Conservation (phyloP, 2,797 vertebrate genomes). For the Onychomys arenicola region DNA sequence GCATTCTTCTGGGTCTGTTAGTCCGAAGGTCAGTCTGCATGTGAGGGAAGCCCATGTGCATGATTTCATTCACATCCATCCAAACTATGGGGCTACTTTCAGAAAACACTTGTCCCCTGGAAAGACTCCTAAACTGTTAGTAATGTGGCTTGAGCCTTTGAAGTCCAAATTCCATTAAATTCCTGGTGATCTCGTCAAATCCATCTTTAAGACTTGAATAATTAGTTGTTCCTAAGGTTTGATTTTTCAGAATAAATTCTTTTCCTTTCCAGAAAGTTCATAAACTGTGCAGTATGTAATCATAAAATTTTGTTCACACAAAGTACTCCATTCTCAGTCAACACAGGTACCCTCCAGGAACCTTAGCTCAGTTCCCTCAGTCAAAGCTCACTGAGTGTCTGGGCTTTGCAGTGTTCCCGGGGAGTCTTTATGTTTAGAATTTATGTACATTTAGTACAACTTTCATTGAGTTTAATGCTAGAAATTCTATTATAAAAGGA, state of each 20-base stretch:
- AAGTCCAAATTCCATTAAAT: slow-evolving; percentile 9
- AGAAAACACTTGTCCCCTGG: background rate
- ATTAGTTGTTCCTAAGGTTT: slow-evolving; percentile 34
- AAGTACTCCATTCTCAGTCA: slow-evolving; percentile 20
- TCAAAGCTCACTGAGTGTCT: slow-evolving; percentile 28
- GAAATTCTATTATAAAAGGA: slow-evolving; percentile 35
- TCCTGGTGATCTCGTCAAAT: background rate
- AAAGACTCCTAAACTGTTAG: background rate
- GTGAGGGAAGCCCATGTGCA: slow-evolving; percentile 15
- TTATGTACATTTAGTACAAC: slow-evolving; percentile 61
- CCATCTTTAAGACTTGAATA: slow-evolving; percentile 39
- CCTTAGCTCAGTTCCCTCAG: slow-evolving; percentile 42
- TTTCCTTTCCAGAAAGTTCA: slow-evolving; percentile 57
- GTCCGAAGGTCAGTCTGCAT: slow-evolving; percentile 7
- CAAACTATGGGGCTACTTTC: background rate
- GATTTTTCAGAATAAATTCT: slow-evolving; percentile 63
- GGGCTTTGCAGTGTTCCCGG: slow-evolving; percentile 15
- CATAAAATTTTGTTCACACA: slow-evolving; percentile 46
- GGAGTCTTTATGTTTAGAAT: slow-evolving; percentile 61
- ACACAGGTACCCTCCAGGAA: slow-evolving; percentile 25
- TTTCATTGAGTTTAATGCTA: slow-evolving; percentile 54
- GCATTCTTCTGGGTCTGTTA: slow-evolving; percentile 44
- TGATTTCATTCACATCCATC: background rate
- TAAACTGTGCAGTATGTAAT: background rate
- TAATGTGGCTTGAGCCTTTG: background rate